Base-by-base conservation (phyloP, 2,888 invertebrate species). In the Diarsia brunnea region DNA sequence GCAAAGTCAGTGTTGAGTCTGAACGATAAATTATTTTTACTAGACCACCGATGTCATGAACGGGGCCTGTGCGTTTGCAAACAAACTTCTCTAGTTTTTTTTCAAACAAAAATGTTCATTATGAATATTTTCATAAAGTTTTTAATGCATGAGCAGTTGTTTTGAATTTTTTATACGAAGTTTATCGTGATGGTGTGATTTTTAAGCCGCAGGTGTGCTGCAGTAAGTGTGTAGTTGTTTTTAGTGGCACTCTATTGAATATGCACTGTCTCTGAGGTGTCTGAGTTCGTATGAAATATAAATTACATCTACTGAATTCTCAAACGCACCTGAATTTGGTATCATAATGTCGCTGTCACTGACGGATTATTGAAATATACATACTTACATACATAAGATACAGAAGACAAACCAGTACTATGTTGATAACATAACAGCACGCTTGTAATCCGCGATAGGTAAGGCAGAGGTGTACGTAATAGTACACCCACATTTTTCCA, bases 21-120 rank as follows among this genome's bases (percentile, higher is more conserved):
- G 75, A 79, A 86, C 91, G 51, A 92, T 93, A 93, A 93, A 92
- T 93, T 91, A 91, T 90, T 91, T 91, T 87, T 87, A 82, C 74
- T 75, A 78, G 66, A 74, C 71, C 66, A 58, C 61, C 61, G 83
- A 84, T 72, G 65, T 75, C 75, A 76, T 61, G 70, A 84, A 74
- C 66, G 45, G 69, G 21, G 51, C 51, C 51, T 21, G 71, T 86
- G 75, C 79, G 73, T 79, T 84, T 67, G 71, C 84, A 75, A 73
- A 66, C 49, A 21, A 68, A 70, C 71, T 79, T 73, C 71, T 69
- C 68, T 24, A 43, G 55, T 10, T 51, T 85, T 69, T 73, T 70
- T 31, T 47, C 19, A 51, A 69, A 63, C 38, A 21, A 73, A 82
- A 77, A 73, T 47, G 21, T 55, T 69, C 21, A 71, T 68, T 53